Evolutionary conservation across 2,888 invertebrate genomes (phyloP).

Genomic region (Poecilus cupreus): DNA sequence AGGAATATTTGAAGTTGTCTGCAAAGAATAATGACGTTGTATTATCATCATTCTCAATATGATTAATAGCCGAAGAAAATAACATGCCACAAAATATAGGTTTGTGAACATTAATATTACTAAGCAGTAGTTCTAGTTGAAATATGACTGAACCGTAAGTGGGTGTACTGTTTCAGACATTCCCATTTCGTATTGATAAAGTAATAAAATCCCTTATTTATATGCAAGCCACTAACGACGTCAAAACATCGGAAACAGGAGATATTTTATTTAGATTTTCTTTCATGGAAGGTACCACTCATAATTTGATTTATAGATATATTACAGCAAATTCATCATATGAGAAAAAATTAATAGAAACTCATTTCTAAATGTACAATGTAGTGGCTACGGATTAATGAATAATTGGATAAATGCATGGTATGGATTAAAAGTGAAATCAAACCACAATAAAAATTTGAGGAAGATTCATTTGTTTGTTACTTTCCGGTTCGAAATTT

Average conservation of each 20-base stretch:
- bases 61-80: constrained; percentile 25
- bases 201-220: constrained; percentile 20
- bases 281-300: too few species aligned
- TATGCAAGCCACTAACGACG: neutral
- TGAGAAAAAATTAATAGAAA: too few species aligned
- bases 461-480: too few species aligned
- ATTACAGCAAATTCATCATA: too few species aligned
- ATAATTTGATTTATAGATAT: too few species aligned
- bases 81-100: constrained; percentile 16
- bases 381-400: too few species aligned
- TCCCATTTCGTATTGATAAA: constrained; percentile 4
- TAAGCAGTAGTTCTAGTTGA: constrained; percentile 9
- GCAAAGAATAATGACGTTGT: constrained; percentile 5
- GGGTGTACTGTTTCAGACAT: neutral
- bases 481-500: too few species aligned
- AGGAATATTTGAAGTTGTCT: constrained; percentile 2
- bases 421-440: too few species aligned
- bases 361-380: too few species aligned
- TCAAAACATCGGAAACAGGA: neutral
- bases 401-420: too few species aligned
- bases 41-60: neutral
- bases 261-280: neutral
- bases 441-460: too few species aligned
- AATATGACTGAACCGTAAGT: neutral
- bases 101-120: constrained; percentile 24